Percentiles rank a stretch among this genome's conserved stretches.
Conservation (phyloP, 2,113 vertebrate genomes). For the Elaphurus davidianus region DNA sequence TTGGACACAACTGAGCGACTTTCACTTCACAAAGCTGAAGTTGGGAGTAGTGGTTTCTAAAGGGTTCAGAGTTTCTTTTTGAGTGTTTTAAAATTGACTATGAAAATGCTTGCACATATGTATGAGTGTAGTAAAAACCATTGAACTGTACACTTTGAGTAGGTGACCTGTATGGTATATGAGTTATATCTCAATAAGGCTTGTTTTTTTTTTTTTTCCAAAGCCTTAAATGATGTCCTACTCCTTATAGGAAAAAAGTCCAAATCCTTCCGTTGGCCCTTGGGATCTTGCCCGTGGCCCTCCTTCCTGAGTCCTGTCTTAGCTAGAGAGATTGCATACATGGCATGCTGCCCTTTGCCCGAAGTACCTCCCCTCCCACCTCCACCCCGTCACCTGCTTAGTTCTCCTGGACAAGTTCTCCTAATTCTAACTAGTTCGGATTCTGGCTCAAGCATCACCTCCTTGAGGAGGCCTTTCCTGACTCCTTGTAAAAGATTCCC, state of each 20-base stretch:
- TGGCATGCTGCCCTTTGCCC: not conserved
- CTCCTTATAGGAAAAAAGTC: not conserved
- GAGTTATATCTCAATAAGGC: not conserved
- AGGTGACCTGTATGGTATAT: not conserved
- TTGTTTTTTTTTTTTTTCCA: not conserved
- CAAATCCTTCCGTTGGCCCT: not conserved
- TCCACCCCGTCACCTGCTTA: not conserved
- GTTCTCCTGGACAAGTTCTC: not conserved
- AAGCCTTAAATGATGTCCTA: not conserved
- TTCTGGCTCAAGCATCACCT: not conserved
- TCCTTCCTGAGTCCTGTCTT: not conserved
- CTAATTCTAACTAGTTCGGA: not conserved
- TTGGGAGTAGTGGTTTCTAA: not conserved
- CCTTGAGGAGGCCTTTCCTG: not conserved
- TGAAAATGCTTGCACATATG: not conserved
- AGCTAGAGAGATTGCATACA: not conserved
- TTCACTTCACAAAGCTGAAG: not conserved
- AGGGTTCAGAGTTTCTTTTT: not conserved
- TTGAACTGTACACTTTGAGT: not conserved
- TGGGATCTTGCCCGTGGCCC: not conserved
- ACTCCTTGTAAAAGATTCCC: not conserved
- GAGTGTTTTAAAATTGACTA: not conserved
- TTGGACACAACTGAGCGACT: not conserved
- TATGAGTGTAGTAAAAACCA: not conserved
- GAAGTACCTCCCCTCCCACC: not conserved